Base-by-base conservation (phyloP, 2,797 vertebrate species). In the Muraenolepis orangiensis region DNA sequence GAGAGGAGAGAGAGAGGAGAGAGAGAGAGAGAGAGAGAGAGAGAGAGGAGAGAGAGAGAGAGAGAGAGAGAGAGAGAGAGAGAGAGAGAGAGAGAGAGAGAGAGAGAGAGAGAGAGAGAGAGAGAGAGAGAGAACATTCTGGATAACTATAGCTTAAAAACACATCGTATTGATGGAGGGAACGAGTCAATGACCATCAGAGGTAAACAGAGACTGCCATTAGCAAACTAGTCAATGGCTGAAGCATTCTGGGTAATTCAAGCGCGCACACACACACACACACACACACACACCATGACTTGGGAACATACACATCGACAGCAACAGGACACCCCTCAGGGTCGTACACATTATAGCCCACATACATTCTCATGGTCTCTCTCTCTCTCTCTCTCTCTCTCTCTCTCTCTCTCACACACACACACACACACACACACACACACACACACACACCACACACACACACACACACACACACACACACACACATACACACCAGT, bases 161-260 rank as follows among this genome's bases (percentile, higher is more conserved):
- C 93, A 94, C 92, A 90, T 86, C 87, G 51, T 94, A 94, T 94
- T 90, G 93, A 94, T 91, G 46, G 91, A 90, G 86, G 77, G 81
- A 82, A 86, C 90, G 78, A 91, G 92, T 94, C 93, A 94, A 94
- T 93, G 92, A 90, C 90, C 92, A 93, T 93, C 93, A 94, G 91
- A 90, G 90, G 91, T 91, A 94, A 94, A 93, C 91, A 92, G 92
- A 94, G 90, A 91, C 90, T 79, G 76, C 93, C 92, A 94, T 94
- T 94, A 94, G 93, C 91, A 87, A 90, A 76, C 86, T 90, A 94
- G 93, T 94, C 93, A 94, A 94, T 94, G 84, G 89, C 87, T 90
- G 87, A 90, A 91, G 91, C 90, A 90, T 91, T 92, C 78, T 91
- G 92, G 92, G 93, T 94, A 94, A 94, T 91, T 93, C 91, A 92